Conservation (phyloP, 2,888 invertebrate species). For the Linnaemya tessellans region DNA sequence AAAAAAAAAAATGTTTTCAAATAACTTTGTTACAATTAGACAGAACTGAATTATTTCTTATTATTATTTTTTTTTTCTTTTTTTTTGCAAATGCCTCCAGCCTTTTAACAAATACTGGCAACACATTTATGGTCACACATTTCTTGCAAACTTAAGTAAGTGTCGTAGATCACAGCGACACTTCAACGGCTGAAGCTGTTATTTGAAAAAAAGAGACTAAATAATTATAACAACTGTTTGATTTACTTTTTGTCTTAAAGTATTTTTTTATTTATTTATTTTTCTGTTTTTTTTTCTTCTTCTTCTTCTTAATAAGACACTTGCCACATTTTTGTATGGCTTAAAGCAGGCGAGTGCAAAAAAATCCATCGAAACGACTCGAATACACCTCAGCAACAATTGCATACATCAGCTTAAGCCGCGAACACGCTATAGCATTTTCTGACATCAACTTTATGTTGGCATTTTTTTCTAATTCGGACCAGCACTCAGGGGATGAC, state of each 20-base stretch:
- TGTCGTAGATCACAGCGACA: slow-evolving; percentile 27
- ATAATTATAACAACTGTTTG: slow-evolving; percentile 19
- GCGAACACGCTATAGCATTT: too few species aligned
- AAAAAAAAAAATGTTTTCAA: slow-evolving; percentile 5
- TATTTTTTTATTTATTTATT: background rate
- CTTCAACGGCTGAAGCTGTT: slow-evolving; percentile 3
- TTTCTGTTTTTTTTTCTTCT: background rate
- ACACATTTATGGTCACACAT: slow-evolving; percentile 41
- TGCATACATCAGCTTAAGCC: too few species aligned
- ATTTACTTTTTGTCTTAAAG: slow-evolving; percentile 12
- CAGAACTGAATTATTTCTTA: slow-evolving; percentile 8
- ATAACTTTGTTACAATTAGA: slow-evolving; percentile 36
- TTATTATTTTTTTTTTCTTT: too few species aligned
- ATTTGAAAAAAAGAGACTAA: background rate
- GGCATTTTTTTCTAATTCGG: too few species aligned
- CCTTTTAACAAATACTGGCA: background rate
- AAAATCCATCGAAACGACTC: background rate
- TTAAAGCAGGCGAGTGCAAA: background rate
- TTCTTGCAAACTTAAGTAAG: background rate
- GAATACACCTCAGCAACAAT: background rate
- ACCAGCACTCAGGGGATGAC: too few species aligned
- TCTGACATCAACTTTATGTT: too few species aligned
- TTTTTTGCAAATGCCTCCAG: background rate
- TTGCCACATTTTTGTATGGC: slow-evolving; percentile 35
- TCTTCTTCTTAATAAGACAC: slow-evolving; percentile 8